Evolutionary conservation across 2,888 invertebrate species (phyloP), one percentile per base, ranked within the genome.

Genomic region (Copidosoma aretas): DNA sequence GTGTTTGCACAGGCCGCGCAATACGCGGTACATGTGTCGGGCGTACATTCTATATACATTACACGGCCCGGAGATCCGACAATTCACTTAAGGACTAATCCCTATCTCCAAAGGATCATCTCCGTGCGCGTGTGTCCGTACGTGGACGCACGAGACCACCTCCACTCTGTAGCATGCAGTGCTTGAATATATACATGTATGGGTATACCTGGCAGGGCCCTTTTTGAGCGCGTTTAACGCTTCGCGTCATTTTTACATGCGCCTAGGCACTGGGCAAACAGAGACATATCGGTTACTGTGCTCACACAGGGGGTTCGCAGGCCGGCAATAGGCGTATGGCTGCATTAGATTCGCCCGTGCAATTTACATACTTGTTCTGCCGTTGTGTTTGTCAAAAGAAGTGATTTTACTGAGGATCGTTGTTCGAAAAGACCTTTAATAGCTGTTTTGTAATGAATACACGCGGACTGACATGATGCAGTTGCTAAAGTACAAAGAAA

Each of bases 11-110:
- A 41, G 14, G 41, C 10, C 41, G 71, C 68, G 64, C 64, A 70
- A 60, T 67, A 60, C 60, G 80, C 75, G 80, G 79, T 82, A 82
- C 82, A 81, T 80, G 81, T 81, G 80, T 79, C 78, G n/a, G n/a
- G n/a, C n/a, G n/a, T n/a, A n/a, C n/a, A n/a, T n/a, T n/a, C n/a
- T n/a, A n/a, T n/a, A n/a, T n/a, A n/a, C n/a, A n/a, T n/a, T n/a
- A n/a, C n/a, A n/a, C 69, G 63, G 67, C 74, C 75, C 74, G 68
- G 75, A 78, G 76, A 80, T 81, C 77, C 79, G 80, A 82, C 81
- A 78, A 82, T 81, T 82, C 81, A 80, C 78, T 80, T 77, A 78
- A 77, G 75, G 72, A 77, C 74, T 22, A 76, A 79, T 78, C 77
- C 76, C 73, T 75, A 73, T 76, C 78, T 79, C 74, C 22, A 54